Conservation (phyloP, 1,140 invertebrate genomes). For the Drosophila sulfurigaster region DNA sequence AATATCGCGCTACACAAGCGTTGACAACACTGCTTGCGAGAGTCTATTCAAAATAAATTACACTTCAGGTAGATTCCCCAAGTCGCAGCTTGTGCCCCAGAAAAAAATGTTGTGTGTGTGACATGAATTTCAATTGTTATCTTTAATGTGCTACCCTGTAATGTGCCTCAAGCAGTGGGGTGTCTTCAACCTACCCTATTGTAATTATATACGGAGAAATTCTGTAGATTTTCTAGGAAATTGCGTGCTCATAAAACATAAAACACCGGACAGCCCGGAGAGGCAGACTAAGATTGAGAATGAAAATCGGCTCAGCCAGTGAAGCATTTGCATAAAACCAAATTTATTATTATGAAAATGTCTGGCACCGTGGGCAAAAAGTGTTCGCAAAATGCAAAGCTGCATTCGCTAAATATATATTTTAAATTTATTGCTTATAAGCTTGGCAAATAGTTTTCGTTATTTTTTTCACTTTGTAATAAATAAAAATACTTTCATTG, state of each 20-base stretch:
- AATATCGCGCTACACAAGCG: constrained; percentile 47
- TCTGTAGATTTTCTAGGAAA: constrained; percentile 4
- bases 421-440: neutral
- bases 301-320: neutral
- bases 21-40: constrained; percentile 51
- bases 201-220: neutral
- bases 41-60: constrained; percentile 72
- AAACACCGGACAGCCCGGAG: neutral
- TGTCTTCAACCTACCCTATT: neutral
- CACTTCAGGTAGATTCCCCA: constrained; percentile 1
- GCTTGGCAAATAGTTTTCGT: neutral
- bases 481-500: neutral
- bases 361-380: neutral
- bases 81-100: constrained; percentile 1
- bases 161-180: neutral
- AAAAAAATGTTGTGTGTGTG: neutral
- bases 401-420: neutral
- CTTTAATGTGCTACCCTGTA: constrained; percentile 9
- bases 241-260: neutral
- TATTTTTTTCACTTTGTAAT: neutral
- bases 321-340: constrained; percentile 15
- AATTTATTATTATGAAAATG: constrained; percentile 17
- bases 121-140: constrained; percentile 28
- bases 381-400: neutral
- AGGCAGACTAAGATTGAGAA: too few relatives aligned